phyloP scores from a whole-genome alignment of 30 jellyfish, hydroid and myxozoan species.

The Pseudorhiza aurosa region DNA sequence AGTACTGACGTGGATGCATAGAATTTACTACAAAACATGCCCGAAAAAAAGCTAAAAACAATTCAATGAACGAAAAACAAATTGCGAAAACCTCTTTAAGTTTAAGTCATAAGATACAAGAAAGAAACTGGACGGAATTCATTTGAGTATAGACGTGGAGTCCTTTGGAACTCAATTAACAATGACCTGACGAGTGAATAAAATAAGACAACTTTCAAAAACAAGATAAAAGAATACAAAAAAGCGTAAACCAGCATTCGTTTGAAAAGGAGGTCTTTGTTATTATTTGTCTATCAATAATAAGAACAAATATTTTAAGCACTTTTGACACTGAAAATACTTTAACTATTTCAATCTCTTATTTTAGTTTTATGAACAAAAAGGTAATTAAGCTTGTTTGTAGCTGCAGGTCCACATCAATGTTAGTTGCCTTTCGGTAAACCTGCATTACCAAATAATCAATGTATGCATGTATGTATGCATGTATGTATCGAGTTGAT shows the following conservation, averaged over 20 bases:
- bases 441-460: conserved; percentile 1
- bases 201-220: conserved; percentile 6
- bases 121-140: background rate
- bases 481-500: background rate
- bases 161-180: conserved; percentile 31
- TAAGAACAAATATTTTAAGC: background rate
- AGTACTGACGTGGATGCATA: conserved; percentile 45
- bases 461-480: conserved; percentile 5
- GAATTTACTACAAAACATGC: conserved; percentile 43
- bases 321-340: background rate
- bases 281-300: too few relatives aligned
- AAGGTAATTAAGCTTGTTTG: background rate
- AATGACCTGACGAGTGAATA: conserved; percentile 13
- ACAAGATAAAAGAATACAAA: background rate
- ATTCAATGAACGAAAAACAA: conserved; percentile 19
- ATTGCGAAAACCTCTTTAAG: conserved; percentile 14
- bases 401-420: conserved; percentile 1
- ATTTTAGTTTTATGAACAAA: background rate
- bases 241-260: too few relatives aligned
- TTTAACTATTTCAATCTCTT: background rate
- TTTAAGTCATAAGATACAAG: background rate
- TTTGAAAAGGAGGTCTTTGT: too few relatives aligned
- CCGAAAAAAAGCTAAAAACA: conserved; percentile 11
- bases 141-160: conserved; percentile 11
- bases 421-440: background rate